Base-by-base conservation (phyloP, 2,113 vertebrate species). In the Rostratula benghalensis region DNA sequence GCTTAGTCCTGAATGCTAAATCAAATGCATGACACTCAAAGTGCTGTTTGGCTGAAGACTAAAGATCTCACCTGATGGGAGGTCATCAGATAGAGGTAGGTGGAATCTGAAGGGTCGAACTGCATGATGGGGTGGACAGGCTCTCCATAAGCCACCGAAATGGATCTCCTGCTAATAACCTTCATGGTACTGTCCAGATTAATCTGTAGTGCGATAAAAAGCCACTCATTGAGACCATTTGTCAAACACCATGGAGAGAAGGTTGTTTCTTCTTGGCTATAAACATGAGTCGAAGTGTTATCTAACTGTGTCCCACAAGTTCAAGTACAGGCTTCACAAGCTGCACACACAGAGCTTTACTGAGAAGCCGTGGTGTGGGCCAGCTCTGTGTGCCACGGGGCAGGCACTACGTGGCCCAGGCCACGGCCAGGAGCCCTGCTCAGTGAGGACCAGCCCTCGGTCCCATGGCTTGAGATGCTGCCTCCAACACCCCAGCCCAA, bases 31-130 rank as follows among this genome's bases (percentile, higher is more conserved):
- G 22, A 31, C 23, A 33, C 33, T 41, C 83, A 16, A 65, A 50
- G 27, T 41, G 39, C 46, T 23, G 12, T 25, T 74, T 18, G 43
- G 23, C 25, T 14, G 65, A 85, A 59, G 46, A 59, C 31, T 45
- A 7, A 12, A 43, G 15, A 59, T 88, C 99, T 98, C 97, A 99
- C 99, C 97, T 99, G 99, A 90, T 99, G 98, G 71, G 99, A 98
- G 1, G 99, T 99, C 99, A 99, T 99, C 93, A 99, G 95, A 64
- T 99, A 99, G 63, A 99, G 98, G 96, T 98, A 99, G 88, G 98
- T 98, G 30, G 98, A 96, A 96, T 99, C 99, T 4, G 95, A 98
- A 41, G 99, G 99, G 97, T 99, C 99, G 33, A 99, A 99, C 82
- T 99, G 99, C 99, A 99, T 99, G 97, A 99, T 91, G 63, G 98